Evolutionary conservation across 1,140 invertebrate species (phyloP).

Genomic region (Drosophila suzukii): DNA sequence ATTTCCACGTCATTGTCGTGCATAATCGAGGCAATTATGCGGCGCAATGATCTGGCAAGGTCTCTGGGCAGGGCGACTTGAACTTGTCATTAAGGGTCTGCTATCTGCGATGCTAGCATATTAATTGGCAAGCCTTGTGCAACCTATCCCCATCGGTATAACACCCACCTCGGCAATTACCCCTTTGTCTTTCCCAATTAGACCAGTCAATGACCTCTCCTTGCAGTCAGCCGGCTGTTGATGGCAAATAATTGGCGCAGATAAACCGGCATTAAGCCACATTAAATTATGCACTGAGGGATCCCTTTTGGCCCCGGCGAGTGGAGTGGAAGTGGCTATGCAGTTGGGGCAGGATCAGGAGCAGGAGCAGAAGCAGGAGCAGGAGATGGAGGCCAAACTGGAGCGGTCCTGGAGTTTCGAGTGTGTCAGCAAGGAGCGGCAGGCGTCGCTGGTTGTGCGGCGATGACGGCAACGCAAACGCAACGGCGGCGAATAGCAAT

Average conservation of each 20-base stretch:
- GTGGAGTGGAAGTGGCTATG: slow-evolving; percentile 39
- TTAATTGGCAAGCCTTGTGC: slow-evolving; percentile 21
- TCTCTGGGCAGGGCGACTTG: slow-evolving; percentile 19
- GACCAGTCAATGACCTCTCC: slow-evolving; percentile 56
- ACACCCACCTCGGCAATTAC: slow-evolving; percentile 29
- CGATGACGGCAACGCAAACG: slow-evolving; percentile 31
- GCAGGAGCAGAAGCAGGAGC: not conserved
- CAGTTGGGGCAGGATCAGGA: not conserved
- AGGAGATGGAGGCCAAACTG: slow-evolving; percentile 7
- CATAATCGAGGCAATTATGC: slow-evolving; percentile 53
- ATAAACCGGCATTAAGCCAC: slow-evolving; percentile 63
- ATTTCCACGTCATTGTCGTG: slow-evolving; percentile 23
- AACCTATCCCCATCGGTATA: slow-evolving; percentile 13
- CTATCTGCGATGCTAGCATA: slow-evolving; percentile 5
- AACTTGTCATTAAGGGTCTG: slow-evolving; percentile 20
- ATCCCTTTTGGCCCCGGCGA: slow-evolving; percentile 21
- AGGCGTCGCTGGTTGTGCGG: slow-evolving; percentile 2
- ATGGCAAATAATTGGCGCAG: slow-evolving; percentile 56
- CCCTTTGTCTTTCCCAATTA: slow-evolving; percentile 48
- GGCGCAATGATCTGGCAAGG: slow-evolving; percentile 38
- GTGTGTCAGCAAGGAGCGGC: slow-evolving; percentile 18
- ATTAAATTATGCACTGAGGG: slow-evolving; percentile 64
- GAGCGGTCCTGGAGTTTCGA: slow-evolving; percentile 9
- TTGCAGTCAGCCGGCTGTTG: slow-evolving; percentile 18
- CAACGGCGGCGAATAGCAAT: slow-evolving; percentile 61